Percentiles rank a stretch among this genome's conserved stretches.
Evolutionary conservation across 2,113 vertebrate species (phyloP).

Genomic region (Falcunculus frontatus): DNA sequence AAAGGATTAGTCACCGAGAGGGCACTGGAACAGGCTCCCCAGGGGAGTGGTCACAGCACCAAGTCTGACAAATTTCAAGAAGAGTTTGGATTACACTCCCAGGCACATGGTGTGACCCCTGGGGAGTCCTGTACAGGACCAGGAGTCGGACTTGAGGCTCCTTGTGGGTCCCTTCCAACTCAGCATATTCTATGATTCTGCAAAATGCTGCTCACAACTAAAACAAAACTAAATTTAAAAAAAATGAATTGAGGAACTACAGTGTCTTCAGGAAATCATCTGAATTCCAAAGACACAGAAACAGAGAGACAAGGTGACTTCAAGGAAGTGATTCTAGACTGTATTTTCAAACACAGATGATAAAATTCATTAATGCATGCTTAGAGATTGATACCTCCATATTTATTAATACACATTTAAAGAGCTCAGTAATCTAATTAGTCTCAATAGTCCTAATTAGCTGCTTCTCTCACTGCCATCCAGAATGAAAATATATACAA

Average conservation of each 20-base stretch:
- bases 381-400: not conserved
- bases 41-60: not conserved
- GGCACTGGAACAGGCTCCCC: not conserved
- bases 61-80: not conserved
- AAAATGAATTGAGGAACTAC: not conserved
- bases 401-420: not conserved
- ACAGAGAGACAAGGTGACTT: not conserved
- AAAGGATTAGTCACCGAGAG: not conserved
- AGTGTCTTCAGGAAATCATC: not conserved
- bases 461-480: not conserved
- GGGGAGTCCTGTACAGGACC: no score
- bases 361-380: not conserved
- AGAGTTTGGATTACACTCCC: not conserved
- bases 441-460: not conserved
- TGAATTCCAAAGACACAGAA: not conserved
- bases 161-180: not conserved
- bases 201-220: not conserved
- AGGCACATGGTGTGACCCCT: not conserved
- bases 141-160: not conserved
- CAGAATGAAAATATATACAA: not conserved
- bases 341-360: not conserved
- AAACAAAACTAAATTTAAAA: not conserved
- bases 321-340: not conserved
- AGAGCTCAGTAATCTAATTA: not conserved
- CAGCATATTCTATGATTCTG: not conserved